phyloP scores from a whole-genome alignment of 1,140 invertebrate species.

The Microplitis demolitor region DNA sequence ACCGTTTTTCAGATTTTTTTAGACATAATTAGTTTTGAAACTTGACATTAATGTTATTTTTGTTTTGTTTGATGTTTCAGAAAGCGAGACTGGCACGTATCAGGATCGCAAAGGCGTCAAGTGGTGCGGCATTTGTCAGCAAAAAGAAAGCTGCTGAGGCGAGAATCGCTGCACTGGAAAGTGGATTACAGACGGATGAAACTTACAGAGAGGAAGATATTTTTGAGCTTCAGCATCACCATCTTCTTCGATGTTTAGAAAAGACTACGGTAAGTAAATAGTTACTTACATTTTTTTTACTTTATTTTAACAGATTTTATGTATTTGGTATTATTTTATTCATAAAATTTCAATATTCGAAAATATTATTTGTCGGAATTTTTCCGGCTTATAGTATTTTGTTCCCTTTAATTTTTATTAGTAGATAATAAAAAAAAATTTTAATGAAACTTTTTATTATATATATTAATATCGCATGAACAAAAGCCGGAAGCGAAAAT shows the following conservation, averaged over 20 bases:
- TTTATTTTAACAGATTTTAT: no score
- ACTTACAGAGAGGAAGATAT: constrained; percentile 93
- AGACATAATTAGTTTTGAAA: not conserved
- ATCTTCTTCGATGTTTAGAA: constrained; percentile 95
- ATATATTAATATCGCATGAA: no score
- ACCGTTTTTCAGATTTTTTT: not conserved
- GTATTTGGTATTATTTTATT: no score
- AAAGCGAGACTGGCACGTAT: constrained; percentile 98
- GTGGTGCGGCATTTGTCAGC: constrained; percentile 96
- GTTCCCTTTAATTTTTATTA: no score
- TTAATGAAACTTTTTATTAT: no score
- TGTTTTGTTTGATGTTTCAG: constrained; percentile 67
- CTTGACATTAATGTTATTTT: not conserved
- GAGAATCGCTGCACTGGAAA: constrained; percentile 86
- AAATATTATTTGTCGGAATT: no score
- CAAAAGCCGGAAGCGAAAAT: no score
- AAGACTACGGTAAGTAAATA: constrained; percentile 86
- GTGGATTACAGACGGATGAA: constrained; percentile 86
- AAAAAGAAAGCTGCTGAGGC: constrained; percentile 99
- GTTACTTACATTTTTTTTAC: not conserved
- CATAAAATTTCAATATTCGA: no score
- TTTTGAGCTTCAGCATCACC: constrained; percentile 99
- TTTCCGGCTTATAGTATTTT: no score
- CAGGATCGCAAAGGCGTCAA: constrained; percentile 97
- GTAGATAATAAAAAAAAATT: no score